Evolutionary conservation across 92 coral and sea anemone species (phyloP).

Genomic region (Micromussa lordhowensis): DNA sequence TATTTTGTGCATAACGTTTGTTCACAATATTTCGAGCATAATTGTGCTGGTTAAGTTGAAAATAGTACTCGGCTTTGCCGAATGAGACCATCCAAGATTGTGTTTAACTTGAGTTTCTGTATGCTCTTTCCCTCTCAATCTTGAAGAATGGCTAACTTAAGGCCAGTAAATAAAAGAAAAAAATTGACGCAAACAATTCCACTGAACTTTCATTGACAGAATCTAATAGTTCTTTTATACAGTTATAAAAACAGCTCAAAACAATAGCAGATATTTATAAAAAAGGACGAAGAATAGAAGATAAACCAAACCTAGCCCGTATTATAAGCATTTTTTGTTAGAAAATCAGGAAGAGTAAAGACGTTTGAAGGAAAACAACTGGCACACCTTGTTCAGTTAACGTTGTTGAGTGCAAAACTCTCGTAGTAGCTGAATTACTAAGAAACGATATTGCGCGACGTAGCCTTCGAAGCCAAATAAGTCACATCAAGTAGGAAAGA

Average conservation of each 20-base stretch:
- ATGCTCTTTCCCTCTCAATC: neutral
- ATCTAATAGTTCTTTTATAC: neutral
- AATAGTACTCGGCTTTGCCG: neutral
- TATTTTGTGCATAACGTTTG: neutral
- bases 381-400: neutral
- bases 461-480: neutral
- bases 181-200: neutral
- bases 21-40: neutral
- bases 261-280: neutral
- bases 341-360: neutral
- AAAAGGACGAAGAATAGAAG: neutral
- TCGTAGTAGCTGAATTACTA: neutral
- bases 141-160: neutral
- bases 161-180: neutral
- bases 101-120: neutral
- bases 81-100: neutral
- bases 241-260: neutral
- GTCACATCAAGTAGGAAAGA: neutral
- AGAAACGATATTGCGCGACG: neutral
- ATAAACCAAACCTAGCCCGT: neutral
- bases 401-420: neutral
- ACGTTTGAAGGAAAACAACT: neutral
- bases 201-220: neutral
- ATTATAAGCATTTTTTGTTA: neutral
- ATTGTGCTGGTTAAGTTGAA: neutral